A percentile compares a stretch with the other conserved stretches of the same genome.
Conservation (phyloP, 2,797 vertebrate species). For the Scyliorhinus canicula region DNA sequence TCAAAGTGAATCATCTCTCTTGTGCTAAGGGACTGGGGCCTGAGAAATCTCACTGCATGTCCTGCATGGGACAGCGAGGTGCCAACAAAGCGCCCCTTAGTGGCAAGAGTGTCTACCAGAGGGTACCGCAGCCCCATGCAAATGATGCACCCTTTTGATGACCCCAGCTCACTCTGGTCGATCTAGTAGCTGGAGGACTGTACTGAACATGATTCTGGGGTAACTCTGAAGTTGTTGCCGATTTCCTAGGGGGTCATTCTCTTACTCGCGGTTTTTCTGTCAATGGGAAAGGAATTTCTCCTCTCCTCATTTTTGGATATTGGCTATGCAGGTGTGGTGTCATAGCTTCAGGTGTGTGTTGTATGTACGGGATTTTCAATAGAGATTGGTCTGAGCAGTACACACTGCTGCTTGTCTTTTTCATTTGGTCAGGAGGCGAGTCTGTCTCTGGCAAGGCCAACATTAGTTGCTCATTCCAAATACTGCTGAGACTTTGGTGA, state of each 20-base stretch:
- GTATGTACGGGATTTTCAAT: background rate
- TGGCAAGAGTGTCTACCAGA: background rate
- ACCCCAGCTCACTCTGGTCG: background rate
- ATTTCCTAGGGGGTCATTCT: background rate
- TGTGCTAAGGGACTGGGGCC: background rate
- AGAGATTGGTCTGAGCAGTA: background rate
- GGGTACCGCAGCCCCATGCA: background rate
- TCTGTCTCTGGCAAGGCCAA: no score
- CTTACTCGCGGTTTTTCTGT: background rate
- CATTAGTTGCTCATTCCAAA: no score
- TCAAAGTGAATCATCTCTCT: background rate
- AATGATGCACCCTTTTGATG: background rate
- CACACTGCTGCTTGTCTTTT: background rate
- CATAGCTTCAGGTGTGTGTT: no score
- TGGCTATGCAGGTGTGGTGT: background rate
- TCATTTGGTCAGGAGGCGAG: no score
- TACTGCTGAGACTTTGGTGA: no score
- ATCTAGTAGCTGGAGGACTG: background rate
- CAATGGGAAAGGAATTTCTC: background rate
- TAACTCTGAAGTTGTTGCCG: background rate
- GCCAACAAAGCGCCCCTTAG: no score
- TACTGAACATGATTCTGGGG: background rate
- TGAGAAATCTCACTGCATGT: background rate
- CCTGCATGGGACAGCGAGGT: no score
- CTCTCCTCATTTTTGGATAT: background rate